These are phyloP conservation scores for Equus quagga DNA, from an alignment of 2,113 vertebrate genomes.

Conservation along the genomic window DNA sequence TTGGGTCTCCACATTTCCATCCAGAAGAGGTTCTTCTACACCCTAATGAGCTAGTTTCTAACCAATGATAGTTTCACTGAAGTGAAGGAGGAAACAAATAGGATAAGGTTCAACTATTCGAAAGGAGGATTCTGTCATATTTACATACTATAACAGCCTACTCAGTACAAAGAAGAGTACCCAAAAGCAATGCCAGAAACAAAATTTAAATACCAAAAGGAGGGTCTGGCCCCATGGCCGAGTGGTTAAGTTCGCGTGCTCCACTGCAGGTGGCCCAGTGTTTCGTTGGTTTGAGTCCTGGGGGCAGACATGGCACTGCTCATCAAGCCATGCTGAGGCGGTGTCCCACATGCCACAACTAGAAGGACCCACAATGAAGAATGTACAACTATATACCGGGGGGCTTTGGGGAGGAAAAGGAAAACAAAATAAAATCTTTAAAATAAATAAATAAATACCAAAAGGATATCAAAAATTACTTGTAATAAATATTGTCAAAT, in stretches of 20 bases:
- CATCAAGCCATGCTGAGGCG: too few relatives aligned
- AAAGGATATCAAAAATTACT: background rate
- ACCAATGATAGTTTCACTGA: background rate
- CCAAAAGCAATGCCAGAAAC: background rate
- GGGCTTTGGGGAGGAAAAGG: too few relatives aligned
- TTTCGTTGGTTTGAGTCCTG: too few relatives aligned
- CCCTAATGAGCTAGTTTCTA: background rate
- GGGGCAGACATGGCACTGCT: too few relatives aligned
- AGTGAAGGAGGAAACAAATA: background rate
- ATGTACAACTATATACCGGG: too few relatives aligned
- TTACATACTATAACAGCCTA: background rate
- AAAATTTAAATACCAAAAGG: background rate
- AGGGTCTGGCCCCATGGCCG: too few relatives aligned
- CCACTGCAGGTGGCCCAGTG: too few relatives aligned
- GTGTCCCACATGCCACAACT: too few relatives aligned
- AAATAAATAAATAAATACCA: background rate
- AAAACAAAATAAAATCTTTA: too few relatives aligned
- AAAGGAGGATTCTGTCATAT: background rate
- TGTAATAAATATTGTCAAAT: background rate
- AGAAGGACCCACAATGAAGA: too few relatives aligned
- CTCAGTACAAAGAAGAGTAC: background rate
- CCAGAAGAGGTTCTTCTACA: background rate
- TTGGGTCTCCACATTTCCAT: background rate
- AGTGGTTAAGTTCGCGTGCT: too few relatives aligned
- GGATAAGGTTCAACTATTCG: background rate